Evolutionary conservation across 2,888 invertebrate species (phyloP), one percentile per base, ranked within the genome.

Genomic region (Archaeoteleia sp.): DNA sequence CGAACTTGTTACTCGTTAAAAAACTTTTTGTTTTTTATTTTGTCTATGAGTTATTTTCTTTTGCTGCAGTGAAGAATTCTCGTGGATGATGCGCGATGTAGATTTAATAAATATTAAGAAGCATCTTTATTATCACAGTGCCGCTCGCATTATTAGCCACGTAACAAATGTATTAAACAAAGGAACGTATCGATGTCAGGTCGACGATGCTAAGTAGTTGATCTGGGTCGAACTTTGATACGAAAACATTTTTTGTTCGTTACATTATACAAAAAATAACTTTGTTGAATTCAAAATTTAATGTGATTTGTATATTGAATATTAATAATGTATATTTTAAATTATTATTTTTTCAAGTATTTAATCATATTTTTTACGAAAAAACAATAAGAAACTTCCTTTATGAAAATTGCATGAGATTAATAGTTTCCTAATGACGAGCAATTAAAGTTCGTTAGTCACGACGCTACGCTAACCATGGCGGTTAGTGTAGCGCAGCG

Each of bases 1-100:
- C 12, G 25, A 20, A 35, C 46, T 48, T 20, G 46, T 23, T 48
- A 25, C 46, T 48, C 35, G 25, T 48, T 48, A 48, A 14, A 32
- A 3, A 10, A 23, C 34, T 9, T 32, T 10, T 10, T 10, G 7
- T 10, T 12, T 35, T 48, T 9, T 32, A 10, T 32, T 32, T 32
- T 10, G 12, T 32, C 32, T 12, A 32, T 7, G 12, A n/a, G 32
- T 10, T 1, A 32, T 48, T 35, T 46, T 30, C 23, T 46, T 32
- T 46, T 6, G 14, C 15, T 17, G n/a, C 9, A 32, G 32, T 20
- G 32, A 46, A 32, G 20, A 32, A 32, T 1, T 20, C 20, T 15
- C 13, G 1, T 9, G 45, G 27, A 32, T 32, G 32, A 32, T 32
- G 9, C 9, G 32, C 32, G 10, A 32, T 8, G 32, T 12, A 12